Percentiles rank a stretch among this genome's conserved stretches.
Conservation (phyloP, 2,888 invertebrate species). For the Gastrophysa polygoni region DNA sequence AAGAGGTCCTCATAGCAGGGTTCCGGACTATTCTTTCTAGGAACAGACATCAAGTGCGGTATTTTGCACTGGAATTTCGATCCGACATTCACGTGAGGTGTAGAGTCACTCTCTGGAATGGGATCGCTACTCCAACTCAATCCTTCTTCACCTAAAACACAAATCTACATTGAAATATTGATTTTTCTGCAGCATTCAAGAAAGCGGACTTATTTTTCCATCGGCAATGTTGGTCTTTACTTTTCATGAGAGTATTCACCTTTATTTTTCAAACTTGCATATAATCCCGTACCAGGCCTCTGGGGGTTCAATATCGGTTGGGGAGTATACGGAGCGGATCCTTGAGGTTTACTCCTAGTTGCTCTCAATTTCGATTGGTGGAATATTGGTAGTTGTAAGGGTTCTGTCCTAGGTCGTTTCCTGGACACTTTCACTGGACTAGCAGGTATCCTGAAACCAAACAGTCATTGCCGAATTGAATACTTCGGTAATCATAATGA, state of each 20-base stretch:
- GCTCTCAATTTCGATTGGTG: slow-evolving; percentile 63
- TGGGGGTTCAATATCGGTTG: slow-evolving; percentile 94
- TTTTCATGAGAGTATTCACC: slow-evolving; percentile 21
- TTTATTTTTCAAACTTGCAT: slow-evolving; percentile 56
- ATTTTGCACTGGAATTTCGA: slow-evolving; percentile 84
- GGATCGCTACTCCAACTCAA: slow-evolving; percentile 54
- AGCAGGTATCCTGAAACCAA: slow-evolving; percentile 65
- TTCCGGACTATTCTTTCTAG: slow-evolving; percentile 62
- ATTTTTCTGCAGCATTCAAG: too few species aligned
- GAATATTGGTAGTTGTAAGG: slow-evolving; percentile 60
- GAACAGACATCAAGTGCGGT: slow-evolving; percentile 61
- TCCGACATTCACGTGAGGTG: slow-evolving; percentile 87
- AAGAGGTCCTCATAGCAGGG: slow-evolving; percentile 72
- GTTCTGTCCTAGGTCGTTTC: slow-evolving; percentile 68
- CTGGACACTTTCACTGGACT: slow-evolving; percentile 70
- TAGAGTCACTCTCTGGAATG: slow-evolving; percentile 61
- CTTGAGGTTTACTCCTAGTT: slow-evolving; percentile 59
- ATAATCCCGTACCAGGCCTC: slow-evolving; percentile 86
- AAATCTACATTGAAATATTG: slow-evolving; percentile 1
- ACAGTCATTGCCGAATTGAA: background rate
- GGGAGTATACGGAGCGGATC: slow-evolving; percentile 80
- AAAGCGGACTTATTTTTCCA: too few species aligned
- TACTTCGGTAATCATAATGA: slow-evolving; percentile 13
- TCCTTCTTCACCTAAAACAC: slow-evolving; percentile 49
- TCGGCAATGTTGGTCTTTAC: too few species aligned